phyloP scores from a whole-genome alignment of 1,140 invertebrate genomes.

The Acromyrmex echinatior region DNA sequence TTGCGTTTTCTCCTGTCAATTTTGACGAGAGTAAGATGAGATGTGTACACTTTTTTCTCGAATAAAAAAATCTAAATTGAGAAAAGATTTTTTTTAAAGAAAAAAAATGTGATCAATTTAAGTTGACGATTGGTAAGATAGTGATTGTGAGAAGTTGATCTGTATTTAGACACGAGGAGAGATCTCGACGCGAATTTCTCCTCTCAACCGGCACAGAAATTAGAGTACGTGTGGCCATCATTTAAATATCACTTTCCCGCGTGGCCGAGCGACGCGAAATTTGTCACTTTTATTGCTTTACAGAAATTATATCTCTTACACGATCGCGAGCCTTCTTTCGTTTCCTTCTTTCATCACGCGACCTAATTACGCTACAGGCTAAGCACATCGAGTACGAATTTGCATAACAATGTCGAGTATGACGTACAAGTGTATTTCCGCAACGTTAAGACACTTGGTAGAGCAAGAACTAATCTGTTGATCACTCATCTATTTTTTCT shows the following conservation, averaged over 20 bases:
- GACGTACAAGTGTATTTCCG: conserved; percentile 6
- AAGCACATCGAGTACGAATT: conserved; percentile 48
- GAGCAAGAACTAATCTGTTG: not conserved
- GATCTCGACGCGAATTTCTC: conserved; percentile 54
- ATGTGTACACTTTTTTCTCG: not conserved
- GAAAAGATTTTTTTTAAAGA: not conserved
- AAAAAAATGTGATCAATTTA: not conserved
- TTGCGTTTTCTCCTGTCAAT: not conserved
- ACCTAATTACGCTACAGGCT: conserved; percentile 47
- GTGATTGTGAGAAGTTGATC: not conserved
- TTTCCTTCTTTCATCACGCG: conserved; percentile 53
- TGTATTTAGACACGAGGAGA: conserved; percentile 19
- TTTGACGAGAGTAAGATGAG: not conserved
- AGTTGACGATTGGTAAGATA: not conserved
- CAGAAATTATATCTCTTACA: conserved; percentile 20
- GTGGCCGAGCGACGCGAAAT: not conserved
- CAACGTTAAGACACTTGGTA: not conserved
- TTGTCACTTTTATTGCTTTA: conserved; percentile 33
- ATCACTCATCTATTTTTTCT: not conserved
- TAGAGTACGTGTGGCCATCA: conserved; percentile 24
- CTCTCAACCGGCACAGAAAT: conserved; percentile 35
- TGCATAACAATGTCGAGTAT: conserved; percentile 32
- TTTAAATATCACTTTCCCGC: conserved; percentile 53
- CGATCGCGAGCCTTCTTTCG: conserved; percentile 35
- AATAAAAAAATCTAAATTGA: not conserved